Base-by-base conservation (phyloP, 2,888 invertebrate species). In the Oxytorus armatus region DNA sequence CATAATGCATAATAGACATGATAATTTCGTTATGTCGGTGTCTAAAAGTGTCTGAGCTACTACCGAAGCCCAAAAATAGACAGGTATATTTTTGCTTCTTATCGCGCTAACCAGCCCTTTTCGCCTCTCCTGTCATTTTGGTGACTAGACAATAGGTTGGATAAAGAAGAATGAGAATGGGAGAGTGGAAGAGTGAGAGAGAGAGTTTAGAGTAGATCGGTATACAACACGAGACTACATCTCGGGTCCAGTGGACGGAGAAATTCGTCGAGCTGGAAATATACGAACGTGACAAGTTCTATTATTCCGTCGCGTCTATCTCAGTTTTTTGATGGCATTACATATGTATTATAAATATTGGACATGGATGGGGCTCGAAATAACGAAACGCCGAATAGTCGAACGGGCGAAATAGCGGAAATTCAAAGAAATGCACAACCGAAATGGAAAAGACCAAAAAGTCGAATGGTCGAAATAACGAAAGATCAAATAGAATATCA, bases 1-100 rank as follows among this genome's bases (percentile, higher is more conserved):
- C 68, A 65, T 70, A 61, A 57, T 74, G 74, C 77, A 77, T 82
- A 80, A 82, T 68, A 73, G 73, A 77, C 77, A 51, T 80, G 69
- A 80, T 80, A 80, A 80, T 80, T 77, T 66, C 59, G 61, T 65
- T 29, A 29, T 69, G 47, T n/a, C 44, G 21, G 51, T 66, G 36
- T 57, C 53, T 66, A 29, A 51, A 74, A 77, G 68, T 65, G 68
- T 81, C 57, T 44, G 65, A 57, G 36, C n/a, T 14, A 5, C 0
- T 21, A 10, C 39, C 14, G 16, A 57, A 33, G 49, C 49, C 63
- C 63, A 49, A 55, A 16, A n/a, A 8, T 16, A 23, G 63, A 74
- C 70, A 42, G 51, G 33, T 51, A 69, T 18, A 55, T 74, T 68
- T 49, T 10, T 18, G n/a, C 4, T n/a, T n/a, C n/a, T n/a, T 33